Evolutionary conservation across 2,113 vertebrate species (phyloP), one percentile per base, ranked within the genome.

Genomic region (Saimiri boliviensis): DNA sequence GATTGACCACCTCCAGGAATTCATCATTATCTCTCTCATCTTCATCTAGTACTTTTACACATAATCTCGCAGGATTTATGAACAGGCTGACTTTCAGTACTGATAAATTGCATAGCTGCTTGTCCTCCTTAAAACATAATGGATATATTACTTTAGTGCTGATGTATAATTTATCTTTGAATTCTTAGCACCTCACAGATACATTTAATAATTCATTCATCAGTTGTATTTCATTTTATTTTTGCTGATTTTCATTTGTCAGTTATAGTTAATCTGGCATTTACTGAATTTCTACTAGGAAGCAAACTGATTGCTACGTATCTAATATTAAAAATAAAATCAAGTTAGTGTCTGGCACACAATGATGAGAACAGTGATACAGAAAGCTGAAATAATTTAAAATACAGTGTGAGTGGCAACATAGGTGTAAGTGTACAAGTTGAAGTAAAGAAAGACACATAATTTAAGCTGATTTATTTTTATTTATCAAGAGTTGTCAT

Each of bases 191-290:
- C 21, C 32, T 27, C 47, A 32, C 12, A 60, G 47, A 23, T 21
- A 45, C 32, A 47, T 90, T 66, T 17, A 92, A 17, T 77, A 45
- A 84, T 52, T 86, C 3, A 14, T 25, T 76, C 58, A 5, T 68
- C 25, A 74, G 23, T 52, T 70, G 10, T 86, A 45, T 81, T 70
- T 86, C 14, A 60, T 80, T 77, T 83, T 60, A 56, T 91, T 79
- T 87, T 86, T 93, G 40, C 49, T 84, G 37, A 56, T 66, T 91
- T 96, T 83, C 25, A 47, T 88, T 93, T 83, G 45, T 68, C 52
- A 91, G 56, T 83, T 86, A 47, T 11, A 89, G 2, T 96, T 92
- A 76, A 60, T 54, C 60, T 73, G 71, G 63, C 4, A 56, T 45
- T 66, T 84, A 30, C 17, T 56, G 45, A 87, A 86, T 66, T 79